Base-by-base conservation (phyloP, 1,140 invertebrate species). In the Drosophila arizonae region DNA sequence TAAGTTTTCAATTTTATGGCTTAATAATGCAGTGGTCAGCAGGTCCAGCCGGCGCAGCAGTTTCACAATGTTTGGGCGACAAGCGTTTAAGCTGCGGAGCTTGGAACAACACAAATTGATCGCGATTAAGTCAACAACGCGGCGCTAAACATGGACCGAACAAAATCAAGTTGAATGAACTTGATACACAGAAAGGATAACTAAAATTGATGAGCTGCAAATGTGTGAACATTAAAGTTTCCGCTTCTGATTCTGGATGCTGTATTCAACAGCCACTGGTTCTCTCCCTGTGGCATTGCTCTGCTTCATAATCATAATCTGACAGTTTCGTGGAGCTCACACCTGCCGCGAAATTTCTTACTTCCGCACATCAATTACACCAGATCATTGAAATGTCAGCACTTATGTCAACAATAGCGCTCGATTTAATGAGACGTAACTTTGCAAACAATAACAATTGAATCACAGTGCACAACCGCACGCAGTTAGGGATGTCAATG, bases 1-100 rank as follows among this genome's bases (percentile, higher is more conserved):
- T 84, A 80, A 88, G 80, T 88, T 88, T 88, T 88, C 84, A 88
- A 88, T 88, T 88, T 88, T 84, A 88, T 88, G 79, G 84, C 84
- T 88, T 84, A 88, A 88, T 88, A 88, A 80, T 84, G 84, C 57
- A 76, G 70, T 80, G 73, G 76, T 52, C 52, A 56, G 68, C 48
- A 64, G 48, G 68, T 15, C 28, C 41, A 69, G 45, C 10, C 56
- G 21, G 8, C 56, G 50, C 48, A 52, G 52, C 24, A 62, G 64
- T 50, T 51, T 68, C 64, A 76, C 68, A 66, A 56, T 72, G 72
- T 77, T 86, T 87, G 78, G 67, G 65, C 73, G 74, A 88, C 84
- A 84, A 79, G 69, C 79, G 79, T 87, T 84, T 79, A 88, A 74
- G 79, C 66, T 70, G 56, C 58, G 45, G 46, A 77, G 54, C 63